Evolutionary conservation across 2,888 invertebrate genomes (phyloP).

Genomic region (Ferdinandea cuprea): DNA sequence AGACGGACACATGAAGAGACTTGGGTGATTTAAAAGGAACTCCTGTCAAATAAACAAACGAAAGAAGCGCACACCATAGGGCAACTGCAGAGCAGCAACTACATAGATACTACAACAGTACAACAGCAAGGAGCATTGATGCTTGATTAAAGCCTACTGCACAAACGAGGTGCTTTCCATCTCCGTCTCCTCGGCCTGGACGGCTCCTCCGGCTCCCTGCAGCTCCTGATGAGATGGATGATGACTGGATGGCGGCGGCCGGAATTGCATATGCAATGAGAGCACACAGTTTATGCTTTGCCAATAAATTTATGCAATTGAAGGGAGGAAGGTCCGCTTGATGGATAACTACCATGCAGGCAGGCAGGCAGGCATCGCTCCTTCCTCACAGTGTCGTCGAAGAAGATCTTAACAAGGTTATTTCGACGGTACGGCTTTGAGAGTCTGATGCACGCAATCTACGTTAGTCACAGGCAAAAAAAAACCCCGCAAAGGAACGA

Average conservation of each 20-base stretch:
- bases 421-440: slow-evolving; percentile 40
- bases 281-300: slow-evolving; percentile 44
- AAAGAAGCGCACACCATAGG: slow-evolving; percentile 56
- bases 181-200: not conserved
- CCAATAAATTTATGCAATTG: slow-evolving; percentile 64
- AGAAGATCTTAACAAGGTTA: slow-evolving; percentile 64
- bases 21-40: slow-evolving; percentile 76
- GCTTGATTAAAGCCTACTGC: slow-evolving; percentile 48
- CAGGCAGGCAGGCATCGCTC: slow-evolving; percentile 38
- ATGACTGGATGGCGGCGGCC: slow-evolving; percentile 30
- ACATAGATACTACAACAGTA: no score
- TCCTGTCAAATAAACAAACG: slow-evolving; percentile 72
- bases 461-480: slow-evolving; percentile 15
- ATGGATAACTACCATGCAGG: slow-evolving; percentile 62
- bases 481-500: not conserved
- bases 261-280: slow-evolving; percentile 71
- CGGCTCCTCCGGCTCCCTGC: not conserved
- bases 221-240: slow-evolving; percentile 25
- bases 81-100: slow-evolving; percentile 10
- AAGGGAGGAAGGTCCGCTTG: slow-evolving; percentile 42
- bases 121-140: slow-evolving; percentile 43
- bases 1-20: slow-evolving; percentile 73
- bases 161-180: slow-evolving; percentile 34
- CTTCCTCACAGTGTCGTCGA: slow-evolving; percentile 25
- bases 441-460: slow-evolving; percentile 55